Percentiles rank a stretch among this genome's conserved stretches.
phyloP scores from a whole-genome alignment of 2,113 vertebrate genomes.

The Bufo gargarizans region DNA sequence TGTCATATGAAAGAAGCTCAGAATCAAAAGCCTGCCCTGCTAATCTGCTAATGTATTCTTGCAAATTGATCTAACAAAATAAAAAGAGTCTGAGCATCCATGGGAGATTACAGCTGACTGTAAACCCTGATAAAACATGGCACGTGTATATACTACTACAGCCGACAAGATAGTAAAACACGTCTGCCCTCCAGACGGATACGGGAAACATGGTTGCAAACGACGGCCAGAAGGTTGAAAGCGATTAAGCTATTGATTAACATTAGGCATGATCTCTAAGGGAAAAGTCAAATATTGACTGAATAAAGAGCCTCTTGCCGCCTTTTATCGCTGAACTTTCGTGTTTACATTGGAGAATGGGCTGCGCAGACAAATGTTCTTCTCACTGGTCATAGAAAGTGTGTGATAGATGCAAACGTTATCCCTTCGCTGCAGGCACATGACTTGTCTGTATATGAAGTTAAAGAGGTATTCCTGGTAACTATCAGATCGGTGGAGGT shows the following conservation, averaged over 20 bases:
- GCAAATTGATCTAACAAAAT: conserved; percentile 43
- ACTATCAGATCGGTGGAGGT: too few species aligned
- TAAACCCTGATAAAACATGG: conserved; percentile 26
- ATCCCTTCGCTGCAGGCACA: too few species aligned
- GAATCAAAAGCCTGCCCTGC: neutral
- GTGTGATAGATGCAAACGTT: neutral
- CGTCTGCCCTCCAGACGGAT: neutral
- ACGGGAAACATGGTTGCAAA: conserved; percentile 23
- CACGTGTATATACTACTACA: conserved; percentile 22
- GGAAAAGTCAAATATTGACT: conserved; percentile 53
- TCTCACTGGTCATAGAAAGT: neutral
- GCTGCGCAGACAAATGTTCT: neutral
- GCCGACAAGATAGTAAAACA: conserved; percentile 20
- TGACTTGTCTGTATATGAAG: neutral
- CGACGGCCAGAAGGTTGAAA: conserved; percentile 50
- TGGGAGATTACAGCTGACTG: conserved; percentile 21
- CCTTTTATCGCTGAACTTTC: neutral
- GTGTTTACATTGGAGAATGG: conserved; percentile 11
- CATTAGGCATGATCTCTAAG: conserved; percentile 54
- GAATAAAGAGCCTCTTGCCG: conserved; percentile 1
- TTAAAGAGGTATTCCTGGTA: neutral
- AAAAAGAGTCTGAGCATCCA: neutral
- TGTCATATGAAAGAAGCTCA: conserved; percentile 2
- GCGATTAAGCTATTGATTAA: conserved; percentile 52
- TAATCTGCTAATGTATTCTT: conserved; percentile 43